phyloP scores from a whole-genome alignment of 1,140 invertebrate species.

The Magallana angulata region DNA sequence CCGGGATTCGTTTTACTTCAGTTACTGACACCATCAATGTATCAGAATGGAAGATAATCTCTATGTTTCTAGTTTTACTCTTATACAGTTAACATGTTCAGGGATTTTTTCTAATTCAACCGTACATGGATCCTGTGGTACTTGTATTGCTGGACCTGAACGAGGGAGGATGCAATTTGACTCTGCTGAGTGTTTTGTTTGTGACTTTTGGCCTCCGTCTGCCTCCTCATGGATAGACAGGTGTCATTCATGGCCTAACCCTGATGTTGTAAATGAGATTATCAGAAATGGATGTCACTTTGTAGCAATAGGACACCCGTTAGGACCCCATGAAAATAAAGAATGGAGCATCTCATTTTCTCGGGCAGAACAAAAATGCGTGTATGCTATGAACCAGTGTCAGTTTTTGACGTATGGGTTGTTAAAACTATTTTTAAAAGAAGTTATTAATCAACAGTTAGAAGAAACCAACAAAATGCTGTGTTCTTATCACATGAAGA shows the following conservation, averaged over 20 bases:
- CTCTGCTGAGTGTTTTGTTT: not conserved
- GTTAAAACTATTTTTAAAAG: not conserved
- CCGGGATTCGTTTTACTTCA: not conserved
- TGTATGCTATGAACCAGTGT: not conserved
- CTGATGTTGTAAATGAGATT: not conserved
- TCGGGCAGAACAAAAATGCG: not conserved
- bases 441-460: not conserved
- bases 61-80: not conserved
- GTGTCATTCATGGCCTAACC: not conserved
- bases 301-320: not conserved
- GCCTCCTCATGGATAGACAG: not conserved
- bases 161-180: not conserved
- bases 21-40: not conserved
- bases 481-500: slow-evolving; percentile 42
- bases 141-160: not conserved
- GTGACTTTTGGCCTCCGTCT: not conserved
- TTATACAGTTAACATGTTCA: not conserved
- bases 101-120: not conserved
- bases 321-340: not conserved
- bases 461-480: not conserved
- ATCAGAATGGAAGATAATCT: not conserved
- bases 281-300: not conserved
- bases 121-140: not conserved
- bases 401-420: not conserved
- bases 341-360: slow-evolving; percentile 7